Evolutionary conservation across 1,140 invertebrate genomes (phyloP), one percentile per base, ranked within the genome.

Genomic region (Acromyrmex heyeri): DNA sequence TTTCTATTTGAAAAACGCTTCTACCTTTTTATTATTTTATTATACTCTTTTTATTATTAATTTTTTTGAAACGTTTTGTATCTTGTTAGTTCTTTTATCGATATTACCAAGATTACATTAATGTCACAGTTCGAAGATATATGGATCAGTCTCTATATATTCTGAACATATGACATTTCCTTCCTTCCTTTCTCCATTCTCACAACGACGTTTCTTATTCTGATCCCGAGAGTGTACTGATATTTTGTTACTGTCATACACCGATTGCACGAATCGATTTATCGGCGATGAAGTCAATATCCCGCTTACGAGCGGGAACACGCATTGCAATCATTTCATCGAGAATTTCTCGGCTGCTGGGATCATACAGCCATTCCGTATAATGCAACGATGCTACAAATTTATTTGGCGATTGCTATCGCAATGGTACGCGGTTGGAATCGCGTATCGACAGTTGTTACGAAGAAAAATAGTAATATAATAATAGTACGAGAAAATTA

Each of bases 161-260:
- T 38, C 34, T 50, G 24, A 61, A 16, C 53, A 70, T 59, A 57
- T 72, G 67, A 82, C 55, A 14, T 82, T 73, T 73, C 38, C 67
- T 50, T 82, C 34, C 27, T 65, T 67, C n/a, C 55, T 59, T 5
- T 24, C n/a, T 12, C n/a, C 2, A 6, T 55, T 18, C 55, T 57
- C 21, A 18, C 30, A 81, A 81, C 34, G n/a, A 34, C 10, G 7
- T 82, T 82, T 82, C 79, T 73, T 82, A 67, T 82, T 61, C 67
- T 21, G 53, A 2, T 16, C n/a, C 7, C 53, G 53, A 82, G 79
- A 82, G 73, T 73, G 24, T 38, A 24, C 24, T 30, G 79, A 82
- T 82, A 73, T 82, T 82, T 73, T 12, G 53, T 59, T 48, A 18
- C 79, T 73, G 79, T 69, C 64, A 70, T 12, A 18, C 21, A 24